A percentile compares a stretch with the other conserved stretches of the same genome.
phyloP scores from a whole-genome alignment of 2,113 vertebrate species.

The Verasper variegatus region DNA sequence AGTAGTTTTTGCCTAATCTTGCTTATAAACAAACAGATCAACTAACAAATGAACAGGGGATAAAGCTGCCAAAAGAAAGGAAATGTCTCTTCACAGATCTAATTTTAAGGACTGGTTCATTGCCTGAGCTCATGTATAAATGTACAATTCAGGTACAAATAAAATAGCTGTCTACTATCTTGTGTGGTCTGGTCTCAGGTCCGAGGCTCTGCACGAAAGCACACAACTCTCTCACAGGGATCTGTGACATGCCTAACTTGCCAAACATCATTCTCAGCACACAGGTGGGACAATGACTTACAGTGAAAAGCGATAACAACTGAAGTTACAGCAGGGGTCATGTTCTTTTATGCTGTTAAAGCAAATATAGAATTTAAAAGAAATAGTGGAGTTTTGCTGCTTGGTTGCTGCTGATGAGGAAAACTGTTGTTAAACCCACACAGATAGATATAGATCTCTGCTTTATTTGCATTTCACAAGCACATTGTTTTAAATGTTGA shows the following conservation, averaged over 20 bases:
- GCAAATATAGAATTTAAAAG: not conserved
- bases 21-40: too few relatives aligned
- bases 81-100: not conserved
- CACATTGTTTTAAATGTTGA: not conserved
- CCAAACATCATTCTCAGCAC: not conserved
- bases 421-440: not conserved
- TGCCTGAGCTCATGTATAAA: not conserved
- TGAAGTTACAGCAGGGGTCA: not conserved
- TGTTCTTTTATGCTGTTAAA: not conserved
- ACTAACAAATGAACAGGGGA: too few relatives aligned
- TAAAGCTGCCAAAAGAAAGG: not conserved
- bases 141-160: not conserved
- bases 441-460: not conserved
- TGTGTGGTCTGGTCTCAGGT: not conserved
- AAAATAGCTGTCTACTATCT: not conserved
- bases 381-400: not conserved
- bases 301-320: not conserved
- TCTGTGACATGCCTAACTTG: conserved; percentile 12
- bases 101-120: not conserved
- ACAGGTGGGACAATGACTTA: not conserved
- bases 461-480: not conserved
- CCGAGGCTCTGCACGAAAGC: not conserved
- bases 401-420: not conserved
- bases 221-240: not conserved
- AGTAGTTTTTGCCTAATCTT: too few relatives aligned